Conservation (phyloP, 2,113 vertebrate genomes). For the Petaurus breviceps region DNA sequence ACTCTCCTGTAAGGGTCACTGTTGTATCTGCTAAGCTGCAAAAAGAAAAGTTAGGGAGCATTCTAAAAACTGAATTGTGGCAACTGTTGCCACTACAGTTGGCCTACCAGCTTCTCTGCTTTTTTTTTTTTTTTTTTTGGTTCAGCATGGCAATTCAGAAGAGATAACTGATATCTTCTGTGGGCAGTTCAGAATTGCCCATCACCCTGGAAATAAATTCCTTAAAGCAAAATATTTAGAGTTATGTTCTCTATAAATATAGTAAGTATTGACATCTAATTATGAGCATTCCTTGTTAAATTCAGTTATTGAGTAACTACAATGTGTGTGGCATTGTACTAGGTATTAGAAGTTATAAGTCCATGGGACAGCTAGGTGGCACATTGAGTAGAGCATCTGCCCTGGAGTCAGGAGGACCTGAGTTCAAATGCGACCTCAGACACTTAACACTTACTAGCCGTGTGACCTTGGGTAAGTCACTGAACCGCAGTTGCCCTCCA, state of each 20-base stretch:
- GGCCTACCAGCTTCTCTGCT: not conserved
- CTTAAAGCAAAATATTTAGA: not conserved
- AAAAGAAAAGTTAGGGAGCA: not conserved
- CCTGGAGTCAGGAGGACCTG: too few species aligned
- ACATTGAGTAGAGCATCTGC: too few species aligned
- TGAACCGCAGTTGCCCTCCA: too few species aligned
- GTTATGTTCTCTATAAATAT: not conserved
- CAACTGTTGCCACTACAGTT: not conserved
- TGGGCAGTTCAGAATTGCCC: not conserved
- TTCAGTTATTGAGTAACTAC: not conserved
- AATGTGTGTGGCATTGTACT: not conserved
- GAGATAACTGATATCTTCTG: not conserved
- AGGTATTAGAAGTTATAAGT: not conserved
- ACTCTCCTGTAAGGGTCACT: slow-evolving; percentile 28
- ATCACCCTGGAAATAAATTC: not conserved
- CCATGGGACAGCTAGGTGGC: too few species aligned
- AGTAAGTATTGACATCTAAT: not conserved
- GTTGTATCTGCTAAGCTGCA: slow-evolving; percentile 19
- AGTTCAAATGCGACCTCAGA: too few species aligned
- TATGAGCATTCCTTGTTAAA: not conserved
- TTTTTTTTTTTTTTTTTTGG: not conserved
- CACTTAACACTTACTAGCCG: too few species aligned
- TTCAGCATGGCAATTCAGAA: not conserved
- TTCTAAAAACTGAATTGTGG: slow-evolving; percentile 48
- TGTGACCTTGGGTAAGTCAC: too few species aligned